A percentile compares a stretch with the other conserved stretches of the same genome.
These are phyloP conservation scores for Paelopatides confundens DNA, from an alignment of 53 echinoderm and acorn worm species.

Conservation along the genomic window DNA sequence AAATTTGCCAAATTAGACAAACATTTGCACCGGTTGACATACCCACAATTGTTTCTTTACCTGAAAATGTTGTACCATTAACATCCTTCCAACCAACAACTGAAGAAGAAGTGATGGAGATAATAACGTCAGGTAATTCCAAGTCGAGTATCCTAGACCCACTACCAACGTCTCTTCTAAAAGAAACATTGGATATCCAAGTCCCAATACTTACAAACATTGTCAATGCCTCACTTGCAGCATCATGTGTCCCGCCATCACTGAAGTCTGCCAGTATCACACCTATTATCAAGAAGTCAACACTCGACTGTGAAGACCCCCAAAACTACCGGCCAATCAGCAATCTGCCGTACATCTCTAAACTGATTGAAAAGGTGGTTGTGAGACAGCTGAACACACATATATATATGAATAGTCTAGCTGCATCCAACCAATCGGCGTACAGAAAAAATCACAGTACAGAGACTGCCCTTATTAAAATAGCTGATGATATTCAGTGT, in stretches of 20 bases:
- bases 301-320: background rate
- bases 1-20: background rate
- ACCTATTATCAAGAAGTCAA: constrained; percentile 10
- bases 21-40: background rate
- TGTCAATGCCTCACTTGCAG: background rate
- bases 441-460: no score
- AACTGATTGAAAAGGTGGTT: no score
- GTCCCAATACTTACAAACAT: background rate
- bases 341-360: constrained; percentile 28
- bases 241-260: background rate
- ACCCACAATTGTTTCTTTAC: no score
- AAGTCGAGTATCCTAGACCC: constrained; percentile 8
- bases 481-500: no score
- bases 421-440: no score
- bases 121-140: background rate
- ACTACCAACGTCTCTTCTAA: background rate
- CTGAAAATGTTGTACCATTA: no score
- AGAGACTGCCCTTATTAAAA: no score
- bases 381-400: no score
- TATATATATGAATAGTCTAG: no score
- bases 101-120: background rate
- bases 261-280: background rate
- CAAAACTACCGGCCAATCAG: constrained; percentile 19
- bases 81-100: background rate
- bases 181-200: constrained; percentile 3